Percentiles rank a stretch among this genome's conserved stretches.
Evolutionary conservation across 2,888 invertebrate genomes (phyloP).

Genomic region (Clivina fossor): DNA sequence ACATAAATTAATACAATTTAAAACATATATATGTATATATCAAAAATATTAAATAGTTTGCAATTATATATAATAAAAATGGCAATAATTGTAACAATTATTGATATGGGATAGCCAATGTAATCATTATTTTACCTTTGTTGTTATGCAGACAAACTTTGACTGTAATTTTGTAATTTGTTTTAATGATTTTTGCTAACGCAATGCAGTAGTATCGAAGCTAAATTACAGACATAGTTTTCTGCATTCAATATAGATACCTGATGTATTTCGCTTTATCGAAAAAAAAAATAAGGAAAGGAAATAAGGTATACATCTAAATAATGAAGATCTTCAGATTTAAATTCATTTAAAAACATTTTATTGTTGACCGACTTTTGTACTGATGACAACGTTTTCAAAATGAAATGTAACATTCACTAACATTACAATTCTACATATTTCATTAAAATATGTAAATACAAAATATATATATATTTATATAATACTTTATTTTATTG

Average conservation of each 20-base stretch:
- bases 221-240: constrained; percentile 20
- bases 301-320: constrained; percentile 23
- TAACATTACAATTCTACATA: constrained; percentile 39
- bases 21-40: constrained; percentile 6
- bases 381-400: constrained; percentile 32
- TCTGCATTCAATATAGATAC: constrained; percentile 10
- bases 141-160: constrained; percentile 7
- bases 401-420: constrained; percentile 33
- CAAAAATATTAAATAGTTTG: constrained; percentile 12
- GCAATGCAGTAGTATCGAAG: neutral
- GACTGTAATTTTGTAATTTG: constrained; percentile 9
- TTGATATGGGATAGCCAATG: neutral
- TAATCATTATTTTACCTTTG: neutral
- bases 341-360: constrained; percentile 27
- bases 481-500: constrained; percentile 17
- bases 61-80: neutral
- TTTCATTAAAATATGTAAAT: constrained; percentile 35
- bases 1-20: constrained; percentile 37
- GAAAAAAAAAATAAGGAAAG: constrained; percentile 14
- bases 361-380: constrained; percentile 29
- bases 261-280: constrained; percentile 8
- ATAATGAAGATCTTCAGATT: constrained; percentile 31
- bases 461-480: constrained; percentile 40
- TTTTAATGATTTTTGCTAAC: neutral
- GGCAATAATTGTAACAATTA: too few relatives aligned